Evolutionary conservation across 2,797 vertebrate species (phyloP).

Genomic region (Danio albolineatus): DNA sequence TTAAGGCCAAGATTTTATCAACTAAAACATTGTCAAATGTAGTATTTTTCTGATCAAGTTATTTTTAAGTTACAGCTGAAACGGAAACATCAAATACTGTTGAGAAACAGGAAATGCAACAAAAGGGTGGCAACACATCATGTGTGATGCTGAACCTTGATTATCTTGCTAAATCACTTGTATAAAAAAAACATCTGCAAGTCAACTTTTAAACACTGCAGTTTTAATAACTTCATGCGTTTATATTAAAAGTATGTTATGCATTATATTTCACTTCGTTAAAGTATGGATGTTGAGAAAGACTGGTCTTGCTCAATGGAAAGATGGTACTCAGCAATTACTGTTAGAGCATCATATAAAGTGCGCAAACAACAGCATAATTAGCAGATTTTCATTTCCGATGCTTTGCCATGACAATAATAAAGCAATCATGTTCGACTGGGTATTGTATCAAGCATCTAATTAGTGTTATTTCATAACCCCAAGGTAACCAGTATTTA

Average conservation of each 20-base stretch:
- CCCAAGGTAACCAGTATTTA: neutral
- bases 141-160: neutral
- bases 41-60: no score
- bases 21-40: no score
- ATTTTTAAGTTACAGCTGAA: no score
- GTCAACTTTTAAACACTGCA: neutral
- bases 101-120: neutral
- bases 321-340: neutral
- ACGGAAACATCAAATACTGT: neutral
- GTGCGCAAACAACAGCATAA: neutral
- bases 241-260: neutral
- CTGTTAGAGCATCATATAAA: neutral
- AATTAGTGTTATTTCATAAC: conserved; percentile 33
- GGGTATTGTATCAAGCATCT: neutral
- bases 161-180: neutral
- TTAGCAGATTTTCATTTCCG: neutral
- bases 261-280: neutral
- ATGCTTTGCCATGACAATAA: neutral
- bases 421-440: conserved; percentile 5
- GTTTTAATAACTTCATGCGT: neutral
- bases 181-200: neutral
- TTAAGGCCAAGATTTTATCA: no score
- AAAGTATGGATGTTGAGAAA: neutral
- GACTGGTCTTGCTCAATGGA: neutral
- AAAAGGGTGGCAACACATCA: neutral